phyloP scores from a whole-genome alignment of 2,888 invertebrate genomes.

The Psococerastis gibbosa region DNA sequence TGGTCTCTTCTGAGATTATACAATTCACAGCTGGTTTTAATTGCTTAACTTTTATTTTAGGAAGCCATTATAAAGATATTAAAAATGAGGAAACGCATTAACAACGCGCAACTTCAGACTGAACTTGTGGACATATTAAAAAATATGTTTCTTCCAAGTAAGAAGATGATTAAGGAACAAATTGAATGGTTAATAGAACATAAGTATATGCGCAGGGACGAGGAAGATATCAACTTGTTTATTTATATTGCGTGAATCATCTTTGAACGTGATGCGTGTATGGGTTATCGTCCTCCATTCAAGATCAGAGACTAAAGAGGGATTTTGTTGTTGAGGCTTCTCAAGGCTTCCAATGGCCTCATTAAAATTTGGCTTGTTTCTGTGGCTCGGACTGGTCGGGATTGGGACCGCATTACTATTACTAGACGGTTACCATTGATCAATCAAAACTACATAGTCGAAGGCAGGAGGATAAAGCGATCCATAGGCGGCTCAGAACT shows the following conservation, averaged over 20 bases:
- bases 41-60: slow-evolving; percentile 33
- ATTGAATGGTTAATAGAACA: slow-evolving; percentile 99
- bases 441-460: too few relatives aligned
- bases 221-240: slow-evolving; percentile 94
- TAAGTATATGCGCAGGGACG: slow-evolving; percentile 91
- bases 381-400: too few relatives aligned
- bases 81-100: slow-evolving; percentile 91
- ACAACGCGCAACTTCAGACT: slow-evolving; percentile 87
- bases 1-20: too few relatives aligned
- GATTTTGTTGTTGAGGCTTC: not conserved
- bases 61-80: slow-evolving; percentile 98
- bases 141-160: slow-evolving; percentile 97
- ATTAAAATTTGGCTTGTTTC: slow-evolving; percentile 2
- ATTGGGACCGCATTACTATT: too few relatives aligned
- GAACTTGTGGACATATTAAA: slow-evolving; percentile 96
- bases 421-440: too few relatives aligned
- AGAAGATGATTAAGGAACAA: slow-evolving; percentile 99
- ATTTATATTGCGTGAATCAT: slow-evolving; percentile 84
- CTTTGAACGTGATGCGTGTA: too few relatives aligned
- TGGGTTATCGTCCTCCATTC: too few relatives aligned
- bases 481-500: too few relatives aligned
- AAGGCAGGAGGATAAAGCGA: too few relatives aligned
- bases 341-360: not conserved
- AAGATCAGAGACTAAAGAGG: too few relatives aligned
- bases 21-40: not conserved